Conservation (phyloP, 2,888 invertebrate genomes). For the Heliconius hortense region DNA sequence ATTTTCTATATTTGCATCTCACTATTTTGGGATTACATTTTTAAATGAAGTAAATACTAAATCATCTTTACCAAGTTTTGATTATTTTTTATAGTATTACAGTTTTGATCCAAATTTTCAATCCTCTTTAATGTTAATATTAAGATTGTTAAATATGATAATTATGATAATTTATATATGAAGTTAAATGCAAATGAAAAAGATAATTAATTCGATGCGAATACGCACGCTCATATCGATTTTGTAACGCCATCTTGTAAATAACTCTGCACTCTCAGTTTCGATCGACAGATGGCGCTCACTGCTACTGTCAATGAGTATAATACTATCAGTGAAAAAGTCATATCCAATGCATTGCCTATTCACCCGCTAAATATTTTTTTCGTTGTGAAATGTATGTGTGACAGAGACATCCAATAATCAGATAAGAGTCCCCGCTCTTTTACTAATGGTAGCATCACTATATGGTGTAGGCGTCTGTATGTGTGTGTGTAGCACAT, state of each 20-base stretch:
- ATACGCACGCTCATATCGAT: constrained; percentile 40
- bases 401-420: constrained; percentile 59
- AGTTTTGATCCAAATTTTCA: too few species aligned
- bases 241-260: constrained; percentile 55
- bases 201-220: too few species aligned
- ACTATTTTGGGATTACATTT: neutral
- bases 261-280: constrained; percentile 13
- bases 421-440: constrained; percentile 29
- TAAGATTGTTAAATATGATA: too few species aligned
- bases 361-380: constrained; percentile 4
- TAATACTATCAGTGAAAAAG: constrained; percentile 32
- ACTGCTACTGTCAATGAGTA: constrained; percentile 29
- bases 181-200: too few species aligned
- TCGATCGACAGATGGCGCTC: constrained; percentile 43
- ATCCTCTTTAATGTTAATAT: too few species aligned
- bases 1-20: constrained; percentile 12
- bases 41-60: too few species aligned
- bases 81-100: too few species aligned
- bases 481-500: constrained; percentile 8
- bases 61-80: neutral
- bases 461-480: constrained; percentile 24
- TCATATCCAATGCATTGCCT: constrained; percentile 18
- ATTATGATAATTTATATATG: too few species aligned
- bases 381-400: constrained; percentile 32
- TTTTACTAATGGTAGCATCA: constrained; percentile 33